A percentile compares a stretch with the other conserved stretches of the same genome.
Evolutionary conservation across 2,113 vertebrate species (phyloP).

Genomic region (Calidris pygmaea): DNA sequence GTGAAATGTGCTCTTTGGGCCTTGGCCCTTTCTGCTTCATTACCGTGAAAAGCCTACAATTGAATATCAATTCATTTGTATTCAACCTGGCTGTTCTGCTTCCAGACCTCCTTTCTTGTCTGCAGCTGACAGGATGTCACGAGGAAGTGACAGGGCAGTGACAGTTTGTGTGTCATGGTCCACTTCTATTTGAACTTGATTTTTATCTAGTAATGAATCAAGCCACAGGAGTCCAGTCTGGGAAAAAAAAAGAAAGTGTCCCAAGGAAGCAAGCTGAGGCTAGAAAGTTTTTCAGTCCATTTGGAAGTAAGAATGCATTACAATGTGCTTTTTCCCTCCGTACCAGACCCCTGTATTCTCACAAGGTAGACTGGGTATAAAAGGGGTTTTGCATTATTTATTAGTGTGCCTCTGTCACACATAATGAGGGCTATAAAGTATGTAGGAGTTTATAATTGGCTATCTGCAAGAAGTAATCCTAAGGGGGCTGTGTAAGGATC

Average conservation of each 20-base stretch:
- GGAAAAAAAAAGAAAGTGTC: not conserved
- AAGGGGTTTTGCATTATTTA: conserved; percentile 63
- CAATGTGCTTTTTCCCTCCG: not conserved
- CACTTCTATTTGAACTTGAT: conserved; percentile 41
- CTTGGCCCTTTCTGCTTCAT: not conserved
- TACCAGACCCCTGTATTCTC: conserved; percentile 25
- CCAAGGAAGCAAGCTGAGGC: not conserved
- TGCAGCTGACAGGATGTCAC: conserved; percentile 11
- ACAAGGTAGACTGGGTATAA: conserved; percentile 43
- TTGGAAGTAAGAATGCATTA: conserved; percentile 54
- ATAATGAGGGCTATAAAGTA: conserved; percentile 59
- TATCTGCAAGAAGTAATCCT: conserved; percentile 54
- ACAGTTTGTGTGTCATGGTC: conserved; percentile 10
- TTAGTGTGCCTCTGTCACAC: conserved; percentile 58
- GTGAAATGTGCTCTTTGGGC: not conserved
- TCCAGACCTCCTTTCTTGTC: conserved; percentile 22
- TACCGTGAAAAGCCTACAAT: not conserved
- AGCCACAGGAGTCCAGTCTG: conserved; percentile 23
- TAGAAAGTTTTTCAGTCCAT: conserved; percentile 35
- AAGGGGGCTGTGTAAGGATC: conserved; percentile 48
- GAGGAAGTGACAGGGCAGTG: conserved; percentile 16
- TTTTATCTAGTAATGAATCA: conserved; percentile 54
- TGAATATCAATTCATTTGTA: conserved; percentile 26
- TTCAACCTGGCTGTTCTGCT: not conserved
- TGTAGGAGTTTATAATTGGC: conserved; percentile 68